A percentile compares a stretch with the other conserved stretches of the same genome.
Conservation (phyloP, 2,797 vertebrate species). For the Selene dorsalis region DNA sequence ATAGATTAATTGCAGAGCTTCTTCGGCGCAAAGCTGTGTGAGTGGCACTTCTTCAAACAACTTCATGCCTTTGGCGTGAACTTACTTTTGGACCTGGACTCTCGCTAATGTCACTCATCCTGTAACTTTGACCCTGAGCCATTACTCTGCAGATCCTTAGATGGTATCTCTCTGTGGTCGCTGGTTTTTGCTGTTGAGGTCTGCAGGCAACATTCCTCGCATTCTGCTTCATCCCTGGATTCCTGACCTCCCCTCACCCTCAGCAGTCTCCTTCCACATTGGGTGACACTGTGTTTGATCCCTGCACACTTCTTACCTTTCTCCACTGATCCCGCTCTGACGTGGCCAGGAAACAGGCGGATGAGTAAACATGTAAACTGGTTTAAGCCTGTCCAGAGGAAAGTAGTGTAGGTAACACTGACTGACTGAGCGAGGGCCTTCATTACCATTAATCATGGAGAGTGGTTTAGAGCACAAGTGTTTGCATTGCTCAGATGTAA, state of each 20-base stretch:
- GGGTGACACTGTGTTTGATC: conserved; percentile 50
- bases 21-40: neutral
- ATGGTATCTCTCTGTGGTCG: conserved; percentile 41
- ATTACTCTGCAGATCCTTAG: conserved; percentile 49
- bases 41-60: conserved; percentile 5
- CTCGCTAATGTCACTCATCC: conserved; percentile 36
- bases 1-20: neutral
- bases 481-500: conserved; percentile 1
- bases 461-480: neutral
- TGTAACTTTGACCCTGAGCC: conserved; percentile 61
- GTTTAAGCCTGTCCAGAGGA: conserved; percentile 28
- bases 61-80: conserved; percentile 18
- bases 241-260: conserved; percentile 70
- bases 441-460: conserved; percentile 48
- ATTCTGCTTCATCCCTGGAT: conserved; percentile 69
- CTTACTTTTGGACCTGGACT: conserved; percentile 19
- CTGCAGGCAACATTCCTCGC: conserved; percentile 73
- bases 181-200: conserved; percentile 51
- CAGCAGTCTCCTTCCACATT: conserved; percentile 28
- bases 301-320: conserved; percentile 46
- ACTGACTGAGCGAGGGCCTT: conserved; percentile 31
- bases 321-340: conserved; percentile 4
- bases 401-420: conserved; percentile 16
- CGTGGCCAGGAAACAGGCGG: conserved; percentile 14
- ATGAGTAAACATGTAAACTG: conserved; percentile 34